Percentiles rank a stretch among this genome's conserved stretches.
These are phyloP conservation scores for Syngnathus floridae DNA, from an alignment of 2,113 vertebrate genomes.

Conservation along the genomic window DNA sequence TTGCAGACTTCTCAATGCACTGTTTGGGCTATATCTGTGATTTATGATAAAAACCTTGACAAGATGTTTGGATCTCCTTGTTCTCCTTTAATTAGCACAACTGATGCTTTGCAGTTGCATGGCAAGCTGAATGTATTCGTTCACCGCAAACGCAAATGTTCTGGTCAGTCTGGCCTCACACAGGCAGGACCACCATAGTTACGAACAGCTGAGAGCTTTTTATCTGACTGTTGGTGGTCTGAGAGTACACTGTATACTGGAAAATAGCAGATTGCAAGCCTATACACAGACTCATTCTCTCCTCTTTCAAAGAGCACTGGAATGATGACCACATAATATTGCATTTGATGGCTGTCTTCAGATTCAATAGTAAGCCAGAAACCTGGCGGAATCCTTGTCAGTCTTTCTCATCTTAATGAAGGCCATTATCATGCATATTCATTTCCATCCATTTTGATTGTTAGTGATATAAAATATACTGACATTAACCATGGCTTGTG, in stretches of 20 bases:
- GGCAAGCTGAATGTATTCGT: constrained; percentile 11
- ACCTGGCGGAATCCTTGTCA: background rate
- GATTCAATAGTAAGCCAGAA: background rate
- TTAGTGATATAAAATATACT: background rate
- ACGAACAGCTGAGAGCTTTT: constrained; percentile 31
- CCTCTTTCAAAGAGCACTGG: background rate
- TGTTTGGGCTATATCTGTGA: background rate
- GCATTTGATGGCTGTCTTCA: background rate
- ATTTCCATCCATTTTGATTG: background rate
- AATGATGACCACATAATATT: background rate
- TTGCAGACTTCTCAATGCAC: background rate
- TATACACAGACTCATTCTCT: constrained; percentile 5
- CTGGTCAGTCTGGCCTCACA: constrained; percentile 17
- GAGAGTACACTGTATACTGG: background rate
- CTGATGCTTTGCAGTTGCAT: constrained; percentile 9
- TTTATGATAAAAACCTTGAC: background rate
- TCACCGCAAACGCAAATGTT: constrained; percentile 25
- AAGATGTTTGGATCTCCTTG: constrained; percentile 25
- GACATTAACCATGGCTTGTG: constrained; percentile 13
- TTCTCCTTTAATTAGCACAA: constrained; percentile 27
- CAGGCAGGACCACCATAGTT: constrained; percentile 22
- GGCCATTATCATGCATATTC: background rate
- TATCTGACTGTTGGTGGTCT: constrained; percentile 32
- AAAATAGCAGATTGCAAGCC: background rate
- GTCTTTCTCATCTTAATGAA: background rate